Base-by-base conservation (phyloP, 2,888 invertebrate species). In the Sabellastarte sp. region DNA sequence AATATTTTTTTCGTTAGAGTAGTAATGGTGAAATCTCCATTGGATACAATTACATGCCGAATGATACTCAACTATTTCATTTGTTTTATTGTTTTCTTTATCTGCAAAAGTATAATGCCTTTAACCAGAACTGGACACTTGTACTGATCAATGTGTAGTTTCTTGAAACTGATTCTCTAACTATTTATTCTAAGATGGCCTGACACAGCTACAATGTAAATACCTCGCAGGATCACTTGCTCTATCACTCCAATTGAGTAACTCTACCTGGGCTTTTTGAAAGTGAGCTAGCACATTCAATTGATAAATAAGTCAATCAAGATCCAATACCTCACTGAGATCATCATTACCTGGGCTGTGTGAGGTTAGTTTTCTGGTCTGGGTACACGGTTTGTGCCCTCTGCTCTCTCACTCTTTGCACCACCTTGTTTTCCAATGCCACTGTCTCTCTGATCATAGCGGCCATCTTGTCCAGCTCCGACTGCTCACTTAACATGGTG, bases 391-490 rank as follows among this genome's bases (percentile, higher is more conserved):
- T 71, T n/a, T 75, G 76, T 58, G 75, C 74, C 50, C 73, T 76
- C 65, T 77, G 74, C 33, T 76, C 67, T 53, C 74, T 70, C 28
- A 74, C 76, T 15, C 73, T 71, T 50, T 79, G 72, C 50, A 68
- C 66, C 41, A 80, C 74, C 32, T 75, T 73, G 50, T 72, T 73
- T 71, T 84, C 84, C 74, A 80, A 82, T 10, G 62, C 73, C 70
- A 26, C 51, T 69, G 84, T 82, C 29, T 78, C 74, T 41, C 81
- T 81, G 52, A 85, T 79, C 60, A 84, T 75, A 64, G 89, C 89
- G 72, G 90, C 89, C 57, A 95, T 84, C 53, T 90, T 88, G 29
- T 89, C 86, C 86, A 89, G 88, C 80, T 83, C 90, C 74, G 84
- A 67, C 50, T 74, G 83, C 64, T 88, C 86, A 61, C 87, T 87